Conservation (phyloP, 2,113 vertebrate genomes). For the Meriones unguiculatus region DNA sequence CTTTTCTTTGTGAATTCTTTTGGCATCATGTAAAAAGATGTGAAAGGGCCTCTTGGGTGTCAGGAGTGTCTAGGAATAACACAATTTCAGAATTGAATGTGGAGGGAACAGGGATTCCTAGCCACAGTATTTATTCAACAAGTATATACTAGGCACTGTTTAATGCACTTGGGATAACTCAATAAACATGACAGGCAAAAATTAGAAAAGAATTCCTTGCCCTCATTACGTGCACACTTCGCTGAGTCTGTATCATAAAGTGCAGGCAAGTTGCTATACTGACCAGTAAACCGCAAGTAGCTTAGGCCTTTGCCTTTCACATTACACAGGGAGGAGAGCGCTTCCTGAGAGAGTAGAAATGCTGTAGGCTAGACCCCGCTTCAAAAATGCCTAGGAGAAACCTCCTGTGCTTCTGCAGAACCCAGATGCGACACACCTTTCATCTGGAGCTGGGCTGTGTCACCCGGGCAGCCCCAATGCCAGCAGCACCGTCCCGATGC, state of each 20-base stretch:
- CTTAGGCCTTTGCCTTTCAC: neutral
- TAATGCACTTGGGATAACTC: neutral
- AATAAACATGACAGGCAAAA: neutral
- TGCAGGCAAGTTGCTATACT: neutral
- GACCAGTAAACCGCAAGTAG: neutral
- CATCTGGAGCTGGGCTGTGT: neutral
- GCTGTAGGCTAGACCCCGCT: slow-evolving; percentile 2
- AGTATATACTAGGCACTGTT: neutral
- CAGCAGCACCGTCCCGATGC: neutral
- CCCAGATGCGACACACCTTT: neutral
- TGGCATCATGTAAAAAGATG: neutral
- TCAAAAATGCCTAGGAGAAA: neutral
- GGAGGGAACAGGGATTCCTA: neutral
- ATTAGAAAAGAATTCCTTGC: neutral
- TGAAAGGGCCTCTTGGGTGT: neutral
- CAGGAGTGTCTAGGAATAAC: neutral
- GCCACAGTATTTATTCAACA: neutral
- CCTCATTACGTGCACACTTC: neutral
- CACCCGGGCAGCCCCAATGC: neutral
- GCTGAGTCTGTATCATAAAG: neutral
- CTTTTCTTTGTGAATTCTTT: neutral
- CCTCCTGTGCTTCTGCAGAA: neutral
- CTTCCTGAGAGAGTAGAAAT: neutral
- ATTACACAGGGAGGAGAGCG: neutral
- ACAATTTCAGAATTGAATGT: neutral